Evolutionary conservation across 2,888 invertebrate species (phyloP).

Genomic region (Eutolmus rufibarbis): DNA sequence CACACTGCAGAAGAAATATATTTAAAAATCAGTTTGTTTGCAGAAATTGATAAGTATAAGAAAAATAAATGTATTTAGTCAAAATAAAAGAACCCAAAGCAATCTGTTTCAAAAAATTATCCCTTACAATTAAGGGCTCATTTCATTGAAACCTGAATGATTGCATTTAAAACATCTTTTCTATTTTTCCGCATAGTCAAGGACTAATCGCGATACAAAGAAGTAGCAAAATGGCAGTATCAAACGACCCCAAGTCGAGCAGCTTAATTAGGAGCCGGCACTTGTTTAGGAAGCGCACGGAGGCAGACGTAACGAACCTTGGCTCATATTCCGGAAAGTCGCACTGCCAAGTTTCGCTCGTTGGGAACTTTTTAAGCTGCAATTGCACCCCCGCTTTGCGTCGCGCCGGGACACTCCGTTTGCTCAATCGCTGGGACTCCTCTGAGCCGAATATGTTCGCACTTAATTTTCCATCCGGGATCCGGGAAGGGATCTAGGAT

Average conservation of each 20-base stretch:
- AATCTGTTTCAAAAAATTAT: neutral
- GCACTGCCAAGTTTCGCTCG: neutral
- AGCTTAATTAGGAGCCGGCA: neutral
- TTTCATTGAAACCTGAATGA: neutral
- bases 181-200: neutral
- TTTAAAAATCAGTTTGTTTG: too few species aligned
- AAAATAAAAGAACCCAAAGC: too few species aligned
- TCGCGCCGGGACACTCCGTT: neutral
- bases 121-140: neutral
- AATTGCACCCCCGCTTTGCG: neutral
- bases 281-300: neutral
- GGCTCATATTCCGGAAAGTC: neutral
- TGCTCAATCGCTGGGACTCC: neutral
- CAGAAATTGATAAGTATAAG: too few species aligned
- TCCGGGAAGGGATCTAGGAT: neutral
- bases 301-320: neutral
- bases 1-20: too few species aligned
- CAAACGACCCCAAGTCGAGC: neutral
- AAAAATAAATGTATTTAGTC: too few species aligned
- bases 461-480: neutral
- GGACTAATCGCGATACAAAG: neutral
- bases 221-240: neutral
- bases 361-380: neutral
- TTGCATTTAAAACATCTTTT: neutral
- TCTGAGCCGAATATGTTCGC: neutral